Evolutionary conservation across 2,888 invertebrate species (phyloP), one percentile per base, ranked within the genome.

Genomic region (Acanthoscelides obtectus): DNA sequence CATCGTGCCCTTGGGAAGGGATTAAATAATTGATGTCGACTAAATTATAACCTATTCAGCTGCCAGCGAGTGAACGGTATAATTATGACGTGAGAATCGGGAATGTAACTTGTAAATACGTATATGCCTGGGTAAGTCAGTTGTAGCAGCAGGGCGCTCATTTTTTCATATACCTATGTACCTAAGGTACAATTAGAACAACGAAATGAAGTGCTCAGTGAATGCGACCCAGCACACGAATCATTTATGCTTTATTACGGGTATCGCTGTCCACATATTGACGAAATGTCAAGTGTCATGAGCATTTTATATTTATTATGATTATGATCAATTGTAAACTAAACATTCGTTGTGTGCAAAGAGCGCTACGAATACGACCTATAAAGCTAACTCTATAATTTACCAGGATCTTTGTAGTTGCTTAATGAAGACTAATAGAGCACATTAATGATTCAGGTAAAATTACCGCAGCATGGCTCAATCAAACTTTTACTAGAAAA

Each of bases 41-140:
- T 45, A 45, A 45, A 45, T 45, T 45, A 45, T 45, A 17, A 45
- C 45, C 45, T 45, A 17, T 45, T 45, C 45, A 12, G 45, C 45
- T 17, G 45, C 45, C 45, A 45, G 45, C 45, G 45, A 45, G 17
- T 12, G 45, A 45, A 45, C 45, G 45, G 45, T 45, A 45, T 45
- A 70, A 70, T 66, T 70, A 70, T 70, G 25, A 22, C 22, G 22
- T 70, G 19, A 3, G 22, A 70, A 70, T 70, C 12, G 25, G 20
- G 65, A 25, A 70, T 27, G 20, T 70, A 6, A 45, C 45, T 45
- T 45, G 5, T 4, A 45, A 45, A 45, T 45, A 45, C 45, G 17
- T 45, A 45, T 17, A 45, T 45, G 45, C 12, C 45, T 17, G 17
- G 45, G 45, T 45, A 17, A 12, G 45, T 12, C 12, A 45, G 45